These are phyloP conservation scores for Metacarcinus magister DNA, from an alignment of 2,888 invertebrate genomes.

Conservation along the genomic window DNA sequence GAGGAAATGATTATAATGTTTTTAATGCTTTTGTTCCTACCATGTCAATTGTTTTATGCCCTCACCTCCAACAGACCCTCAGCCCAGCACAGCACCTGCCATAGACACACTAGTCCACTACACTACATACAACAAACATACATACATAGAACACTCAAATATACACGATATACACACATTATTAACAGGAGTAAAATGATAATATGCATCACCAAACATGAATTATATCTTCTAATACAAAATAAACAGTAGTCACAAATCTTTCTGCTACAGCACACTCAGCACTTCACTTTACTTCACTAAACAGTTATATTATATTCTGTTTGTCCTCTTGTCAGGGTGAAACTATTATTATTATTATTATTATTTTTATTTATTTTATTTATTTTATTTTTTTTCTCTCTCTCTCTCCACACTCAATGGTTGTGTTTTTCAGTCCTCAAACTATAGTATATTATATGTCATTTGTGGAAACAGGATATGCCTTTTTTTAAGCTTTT, in stretches of 20 bases:
- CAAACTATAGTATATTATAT: not conserved
- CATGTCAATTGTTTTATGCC: not conserved
- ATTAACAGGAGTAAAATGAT: not conserved
- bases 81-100: not conserved
- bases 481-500: not conserved
- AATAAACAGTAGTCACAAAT: not conserved
- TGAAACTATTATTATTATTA: no score
- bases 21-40: not conserved
- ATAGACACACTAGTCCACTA: constrained; percentile 1
- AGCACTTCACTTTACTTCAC: not conserved
- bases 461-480: not conserved
- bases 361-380: no score
- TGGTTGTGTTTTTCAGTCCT: constrained; percentile 9
- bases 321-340: not conserved
- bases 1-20: not conserved
- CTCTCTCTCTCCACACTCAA: not conserved
- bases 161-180: not conserved
- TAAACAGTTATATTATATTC: not conserved
- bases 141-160: not conserved
- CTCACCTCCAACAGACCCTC: not conserved
- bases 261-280: not conserved
- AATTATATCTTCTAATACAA: not conserved
- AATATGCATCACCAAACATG: not conserved
- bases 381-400: not conserved
- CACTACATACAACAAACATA: not conserved